These are phyloP conservation scores for Eugnorisma glareosa DNA, from an alignment of 2,888 invertebrate species.

Conservation along the genomic window DNA sequence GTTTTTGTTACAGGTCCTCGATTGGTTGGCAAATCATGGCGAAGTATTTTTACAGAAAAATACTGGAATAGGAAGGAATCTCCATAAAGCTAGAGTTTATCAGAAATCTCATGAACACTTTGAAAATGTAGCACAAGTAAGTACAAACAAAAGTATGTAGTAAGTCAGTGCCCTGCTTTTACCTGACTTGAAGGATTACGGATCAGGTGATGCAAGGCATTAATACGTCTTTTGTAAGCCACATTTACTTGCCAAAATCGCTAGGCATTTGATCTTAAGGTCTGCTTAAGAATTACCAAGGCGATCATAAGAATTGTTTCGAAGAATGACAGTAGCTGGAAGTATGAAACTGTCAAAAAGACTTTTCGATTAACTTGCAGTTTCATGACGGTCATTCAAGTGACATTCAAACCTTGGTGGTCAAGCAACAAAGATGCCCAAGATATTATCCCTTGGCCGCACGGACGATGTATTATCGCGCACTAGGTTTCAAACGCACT, in stretches of 20 bases:
- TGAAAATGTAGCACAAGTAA: conserved; percentile 98
- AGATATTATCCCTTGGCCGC: background rate
- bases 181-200: background rate
- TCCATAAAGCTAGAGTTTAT: conserved; percentile 98
- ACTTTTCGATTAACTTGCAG: background rate
- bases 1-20: conserved; percentile 93
- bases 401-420: background rate
- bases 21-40: conserved; percentile 99
- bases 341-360: background rate
- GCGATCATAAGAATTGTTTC: background rate
- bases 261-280: background rate
- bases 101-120: conserved; percentile 99
- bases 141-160: conserved; percentile 62
- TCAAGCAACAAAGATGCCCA: background rate
- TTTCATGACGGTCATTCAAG: background rate
- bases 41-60: conserved; percentile 99
- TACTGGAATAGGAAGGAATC: conserved; percentile 98
- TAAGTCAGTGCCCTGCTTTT: background rate
- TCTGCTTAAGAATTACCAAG: background rate
- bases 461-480: background rate
- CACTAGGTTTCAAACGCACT: background rate
- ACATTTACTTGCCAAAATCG: background rate
- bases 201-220: too few relatives aligned
- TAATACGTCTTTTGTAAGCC: background rate
- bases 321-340: background rate